These are phyloP conservation scores for Hydrolagus affinis DNA, from an alignment of 2,113 vertebrate species.

Conservation along the genomic window DNA sequence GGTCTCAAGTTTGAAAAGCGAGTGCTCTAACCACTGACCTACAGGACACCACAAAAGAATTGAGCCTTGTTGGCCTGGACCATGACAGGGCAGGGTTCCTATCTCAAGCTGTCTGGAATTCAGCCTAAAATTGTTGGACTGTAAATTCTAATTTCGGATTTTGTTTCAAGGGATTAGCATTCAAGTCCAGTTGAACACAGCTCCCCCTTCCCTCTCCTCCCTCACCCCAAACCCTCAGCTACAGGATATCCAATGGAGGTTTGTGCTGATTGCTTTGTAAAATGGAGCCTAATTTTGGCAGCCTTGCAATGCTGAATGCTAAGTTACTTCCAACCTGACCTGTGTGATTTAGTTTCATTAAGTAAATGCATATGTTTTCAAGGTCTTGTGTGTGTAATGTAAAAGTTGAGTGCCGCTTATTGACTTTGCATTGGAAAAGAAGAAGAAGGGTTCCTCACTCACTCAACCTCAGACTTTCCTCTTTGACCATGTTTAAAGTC, in stretches of 20 bases:
- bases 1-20: too few species aligned
- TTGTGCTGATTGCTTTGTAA: not conserved
- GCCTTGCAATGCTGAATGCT: not conserved
- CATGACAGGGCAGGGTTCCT: too few species aligned
- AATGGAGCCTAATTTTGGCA: conserved; percentile 23
- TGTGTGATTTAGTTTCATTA: not conserved
- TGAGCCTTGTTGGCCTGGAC: too few species aligned
- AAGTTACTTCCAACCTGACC: not conserved
- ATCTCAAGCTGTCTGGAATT: not conserved
- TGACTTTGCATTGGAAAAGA: not conserved
- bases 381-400: not conserved
- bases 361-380: not conserved
- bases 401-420: not conserved
- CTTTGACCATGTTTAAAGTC: too few species aligned
- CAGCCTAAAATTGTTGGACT: not conserved
- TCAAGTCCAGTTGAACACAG: not conserved
- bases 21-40: too few species aligned
- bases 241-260: not conserved
- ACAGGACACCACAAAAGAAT: too few species aligned
- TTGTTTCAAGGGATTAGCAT: not conserved
- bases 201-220: not conserved
- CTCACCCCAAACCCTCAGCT: not conserved
- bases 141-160: not conserved
- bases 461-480: too few species aligned
- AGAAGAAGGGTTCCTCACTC: too few species aligned